These are phyloP conservation scores for Parauchenoglanis ngamensis DNA, from an alignment of 2,797 vertebrate genomes.

Conservation along the genomic window DNA sequence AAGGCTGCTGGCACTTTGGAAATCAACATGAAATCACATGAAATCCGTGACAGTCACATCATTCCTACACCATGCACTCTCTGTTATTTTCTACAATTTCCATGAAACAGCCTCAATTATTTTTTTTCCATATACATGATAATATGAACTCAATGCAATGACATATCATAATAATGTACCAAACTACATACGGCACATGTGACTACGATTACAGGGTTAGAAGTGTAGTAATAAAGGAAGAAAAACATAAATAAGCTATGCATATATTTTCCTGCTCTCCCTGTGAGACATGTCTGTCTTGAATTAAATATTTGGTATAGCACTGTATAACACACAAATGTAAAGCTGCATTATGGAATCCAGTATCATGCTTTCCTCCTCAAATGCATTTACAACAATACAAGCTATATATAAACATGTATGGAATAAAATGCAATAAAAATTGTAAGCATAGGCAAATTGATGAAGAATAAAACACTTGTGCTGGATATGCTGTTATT, in stretches of 20 bases:
- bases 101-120: neutral
- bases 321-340: neutral
- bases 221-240: neutral
- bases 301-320: neutral
- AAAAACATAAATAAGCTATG: neutral
- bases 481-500: neutral
- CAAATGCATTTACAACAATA: neutral
- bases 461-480: neutral
- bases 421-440: neutral
- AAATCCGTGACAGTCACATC: neutral
- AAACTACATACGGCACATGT: neutral
- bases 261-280: neutral
- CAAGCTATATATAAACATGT: neutral
- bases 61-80: neutral
- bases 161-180: neutral
- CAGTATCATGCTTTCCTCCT: neutral
- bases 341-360: neutral
- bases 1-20: neutral
- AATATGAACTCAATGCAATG: neutral
- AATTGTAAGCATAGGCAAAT: neutral
- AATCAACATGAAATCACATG: neutral
- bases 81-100: neutral
- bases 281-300: neutral
- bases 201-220: neutral
- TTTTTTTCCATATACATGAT: neutral